Percentiles rank a stretch among this genome's conserved stretches.
phyloP scores from a whole-genome alignment of 2,113 vertebrate genomes.

The Laterallus jamaicensis region DNA sequence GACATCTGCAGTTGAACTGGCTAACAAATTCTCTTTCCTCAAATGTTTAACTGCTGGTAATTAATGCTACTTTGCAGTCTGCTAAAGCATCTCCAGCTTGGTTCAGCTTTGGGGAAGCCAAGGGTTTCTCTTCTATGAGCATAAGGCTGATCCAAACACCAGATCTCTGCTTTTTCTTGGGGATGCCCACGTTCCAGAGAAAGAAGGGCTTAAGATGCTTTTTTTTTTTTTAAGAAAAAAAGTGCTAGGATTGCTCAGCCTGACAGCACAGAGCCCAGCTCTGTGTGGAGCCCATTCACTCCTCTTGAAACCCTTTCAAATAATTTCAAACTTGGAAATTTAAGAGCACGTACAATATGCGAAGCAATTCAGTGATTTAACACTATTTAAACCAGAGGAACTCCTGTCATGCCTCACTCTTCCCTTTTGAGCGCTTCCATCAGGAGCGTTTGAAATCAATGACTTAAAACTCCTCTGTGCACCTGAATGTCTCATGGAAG shows the following conservation, averaged over 20 bases:
- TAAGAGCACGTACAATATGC: fast-evolving
- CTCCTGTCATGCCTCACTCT: neutral
- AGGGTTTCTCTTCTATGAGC: neutral
- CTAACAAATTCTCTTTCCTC: neutral
- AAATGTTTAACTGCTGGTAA: neutral
- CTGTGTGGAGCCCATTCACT: neutral
- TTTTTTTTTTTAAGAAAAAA: too few species aligned
- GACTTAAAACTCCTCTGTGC: neutral
- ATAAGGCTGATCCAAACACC: neutral
- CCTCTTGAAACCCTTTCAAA: neutral
- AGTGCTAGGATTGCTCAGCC: neutral
- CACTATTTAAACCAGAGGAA: neutral
- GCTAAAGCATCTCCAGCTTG: neutral
- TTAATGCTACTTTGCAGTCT: neutral
- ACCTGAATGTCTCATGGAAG: neutral
- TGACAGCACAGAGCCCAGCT: fast-evolving
- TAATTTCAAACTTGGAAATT: neutral
- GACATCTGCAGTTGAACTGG: neutral
- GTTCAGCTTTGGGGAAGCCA: neutral
- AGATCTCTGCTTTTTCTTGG: neutral
- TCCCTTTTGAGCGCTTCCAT: neutral
- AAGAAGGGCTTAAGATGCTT: neutral
- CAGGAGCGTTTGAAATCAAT: constrained; percentile 33
- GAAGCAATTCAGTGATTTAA: neutral
- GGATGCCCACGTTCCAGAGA: neutral